Evolutionary conservation across 2,888 invertebrate genomes (phyloP), one percentile per base, ranked within the genome.

Genomic region (Geophilus truncorum): DNA sequence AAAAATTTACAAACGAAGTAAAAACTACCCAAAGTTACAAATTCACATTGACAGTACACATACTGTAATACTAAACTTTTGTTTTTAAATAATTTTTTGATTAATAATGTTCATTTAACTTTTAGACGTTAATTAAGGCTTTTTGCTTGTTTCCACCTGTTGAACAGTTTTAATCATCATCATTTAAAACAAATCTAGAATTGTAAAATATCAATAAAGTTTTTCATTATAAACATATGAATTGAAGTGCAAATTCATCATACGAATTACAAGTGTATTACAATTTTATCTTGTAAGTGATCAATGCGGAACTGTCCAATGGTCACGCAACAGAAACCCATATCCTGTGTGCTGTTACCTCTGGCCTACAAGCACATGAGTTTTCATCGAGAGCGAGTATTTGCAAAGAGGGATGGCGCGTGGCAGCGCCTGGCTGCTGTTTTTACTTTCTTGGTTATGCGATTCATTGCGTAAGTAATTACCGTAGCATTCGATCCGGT

Each of bases 371-470:
- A 70, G 70, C 70, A 9, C 28, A 70, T 70, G 70, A 70, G 70
- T 28, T 70, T 28, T 23, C 12, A 70, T 25, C 25, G 23, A 28
- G 28, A 70, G 23, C 28, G 70, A 25, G 28, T 70, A 25, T 70
- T 70, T 70, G 70, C 70, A 70, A 70, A 70, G 25, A 70, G 70
- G 70, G 70, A 70, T 70, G 70, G 70, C 70, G 70, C 28, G 70
- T 70, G 70, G 70, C 70, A 70, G 70, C 70, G 25, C 25, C 25
- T 70, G 70, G 70, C 70, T 70, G 70, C 70, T 70, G 25, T 28
- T 70, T 12, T 70, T 70, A 70, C 70, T 70, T 18, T 62, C 25
- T n/a, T n/a, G 28, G 25, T 70, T 18, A 2, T 40, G 12, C 10
- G 51, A 51, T 21, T 51, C 28, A 28, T 3, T 70, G 7, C 25